Evolutionary conservation across 2,797 vertebrate species (phyloP).

Genomic region (Eupleurogrammus muticus): DNA sequence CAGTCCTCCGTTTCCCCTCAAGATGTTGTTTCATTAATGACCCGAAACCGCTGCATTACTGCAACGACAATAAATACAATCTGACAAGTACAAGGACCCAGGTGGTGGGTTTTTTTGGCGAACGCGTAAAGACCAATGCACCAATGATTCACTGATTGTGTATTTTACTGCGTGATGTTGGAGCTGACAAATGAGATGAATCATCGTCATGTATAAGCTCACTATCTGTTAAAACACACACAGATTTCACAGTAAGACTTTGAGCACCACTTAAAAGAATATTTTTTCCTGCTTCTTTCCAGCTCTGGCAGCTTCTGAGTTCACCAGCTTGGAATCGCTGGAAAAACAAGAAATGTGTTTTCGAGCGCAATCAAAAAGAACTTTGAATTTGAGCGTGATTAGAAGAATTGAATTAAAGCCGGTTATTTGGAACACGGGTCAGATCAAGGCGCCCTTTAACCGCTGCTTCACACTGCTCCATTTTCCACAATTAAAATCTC

Average conservation of each 20-base stretch:
- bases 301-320: conserved; percentile 27
- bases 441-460: conserved; percentile 54
- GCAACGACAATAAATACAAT: conserved; percentile 14
- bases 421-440: conserved; percentile 33
- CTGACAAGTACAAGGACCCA: not conserved
- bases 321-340: conserved; percentile 27
- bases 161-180: not conserved
- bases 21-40: conserved; percentile 11
- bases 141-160: conserved; percentile 12
- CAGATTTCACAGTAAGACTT: conserved; percentile 13
- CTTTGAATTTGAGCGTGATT: conserved; percentile 23
- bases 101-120: conserved; percentile 8
- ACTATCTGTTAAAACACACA: conserved; percentile 22
- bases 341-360: conserved; percentile 39
- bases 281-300: conserved; percentile 23
- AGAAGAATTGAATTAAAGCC: conserved; percentile 36
- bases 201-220: not conserved
- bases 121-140: conserved; percentile 7
- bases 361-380: conserved; percentile 56
- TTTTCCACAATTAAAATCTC: conserved; percentile 49
- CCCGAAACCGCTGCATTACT: conserved; percentile 9
- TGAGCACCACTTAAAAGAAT: conserved; percentile 31
- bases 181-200: conserved; percentile 18
- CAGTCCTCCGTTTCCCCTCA: conserved; percentile 14
- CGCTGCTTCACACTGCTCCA: conserved; percentile 19